Base-by-base conservation (phyloP, 1,140 invertebrate genomes). In the Orius laevigatus region DNA sequence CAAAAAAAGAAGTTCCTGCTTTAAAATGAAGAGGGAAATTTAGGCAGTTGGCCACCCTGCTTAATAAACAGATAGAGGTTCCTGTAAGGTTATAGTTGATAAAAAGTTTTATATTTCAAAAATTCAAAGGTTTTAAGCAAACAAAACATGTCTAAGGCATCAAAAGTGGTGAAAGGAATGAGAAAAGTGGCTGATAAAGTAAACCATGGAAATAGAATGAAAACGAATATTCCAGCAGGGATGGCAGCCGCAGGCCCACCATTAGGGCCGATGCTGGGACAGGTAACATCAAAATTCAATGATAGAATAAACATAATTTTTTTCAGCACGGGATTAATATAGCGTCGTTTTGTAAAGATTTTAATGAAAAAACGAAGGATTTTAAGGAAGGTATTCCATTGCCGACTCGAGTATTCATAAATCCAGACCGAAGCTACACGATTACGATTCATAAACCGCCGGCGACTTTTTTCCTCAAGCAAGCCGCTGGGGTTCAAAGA, bases 281-380 rank as follows among this genome's bases (percentile, higher is more conserved):
- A 92, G 76, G 88, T 92, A 69, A 40, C 3, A 5, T 15, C 33
- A 3, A 11, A 40, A n/a, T 52, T 49, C 11, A 5, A 12, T n/a
- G 15, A 10, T 20, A 50, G 48, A 31, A 50, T 3, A 12, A 14
- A 38, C 36, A 4, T 38, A 3, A 3, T 38, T 12, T 58, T 53
- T 62, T 70, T 12, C 61, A 96, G 87, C 76, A 90, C 60, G 88
- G 90, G 38, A 79, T 98, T 25, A 97, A 98, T 62, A 95, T 99
- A 58, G 80, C 84, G 41, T 76, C 79, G 42, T 98, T 99, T 69
- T 93, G 90, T 60, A 98, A 98, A 70, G 95, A 98, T 56, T 99
- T 98, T 57, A 99, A 99, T 69, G 81, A 88, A 58, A 79, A 72
- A 62, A 99, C 95, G 1, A 83, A 81, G 49, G 73, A 95, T 57